Evolutionary conservation across 2,113 vertebrate genomes (phyloP), one percentile per base, ranked within the genome.

Genomic region (Oceanodroma tethys): DNA sequence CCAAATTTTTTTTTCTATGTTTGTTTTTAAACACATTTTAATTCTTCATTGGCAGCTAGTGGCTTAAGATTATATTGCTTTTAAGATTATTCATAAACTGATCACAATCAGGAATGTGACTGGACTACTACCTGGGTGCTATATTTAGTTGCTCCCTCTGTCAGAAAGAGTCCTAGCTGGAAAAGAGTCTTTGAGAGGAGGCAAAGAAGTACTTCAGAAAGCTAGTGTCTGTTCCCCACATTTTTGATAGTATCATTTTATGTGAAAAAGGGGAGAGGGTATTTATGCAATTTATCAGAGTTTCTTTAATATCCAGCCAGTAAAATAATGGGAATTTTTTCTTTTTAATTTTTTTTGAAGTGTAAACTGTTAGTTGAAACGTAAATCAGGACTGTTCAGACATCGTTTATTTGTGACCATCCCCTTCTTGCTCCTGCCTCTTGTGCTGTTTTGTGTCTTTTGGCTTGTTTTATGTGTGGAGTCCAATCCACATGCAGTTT

Each of bases 171-270:
- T n/a, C 72, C 47, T 84, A 42, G 25, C 34, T 91, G 58, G 71
- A 67, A 43, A 84, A 56, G 18, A 47, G 58, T 40, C 67, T 59
- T 62, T 62, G 63, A 86, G 76, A 67, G 20, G 47, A 81, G 56
- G n/a, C 60, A 81, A 42, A 67, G 34, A 22, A 68, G 47, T 74
- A 40, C 17, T 38, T 22, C 38, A 81, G 43, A 47, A 84, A 34
- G 38, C 59, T 10, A 2, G 9, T 18, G 36, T 75, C 74, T 80
- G 56, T n/a, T 59, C 30, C 50, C 18, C 2, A 20, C 0, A 0
- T 38, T 70, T 53, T 67, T 63, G 4, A 3, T 60, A 70, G 45
- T 42, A 34, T 13, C n/a, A 17, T 63, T 73, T 81, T 26, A 56
- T 29, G 42, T 79, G 38, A 29, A 53, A 86, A 76, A 55, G n/a